Percentiles rank a stretch among this genome's conserved stretches.
Evolutionary conservation across 2,113 vertebrate genomes (phyloP).

Genomic region (Siniperca knerii): DNA sequence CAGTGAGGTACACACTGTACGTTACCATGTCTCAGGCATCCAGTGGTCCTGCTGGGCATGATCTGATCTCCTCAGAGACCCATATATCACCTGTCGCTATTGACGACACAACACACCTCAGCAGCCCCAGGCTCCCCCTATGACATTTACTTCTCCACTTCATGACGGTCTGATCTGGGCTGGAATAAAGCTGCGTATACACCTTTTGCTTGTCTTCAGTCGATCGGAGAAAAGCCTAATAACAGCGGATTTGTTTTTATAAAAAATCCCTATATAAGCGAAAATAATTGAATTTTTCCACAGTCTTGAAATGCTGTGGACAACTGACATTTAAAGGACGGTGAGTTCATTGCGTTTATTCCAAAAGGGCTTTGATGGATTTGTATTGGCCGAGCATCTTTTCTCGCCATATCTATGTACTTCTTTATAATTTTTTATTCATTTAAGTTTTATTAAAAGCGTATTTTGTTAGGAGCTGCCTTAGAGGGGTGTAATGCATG

Average conservation of each 20-base stretch:
- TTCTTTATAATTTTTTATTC: not conserved
- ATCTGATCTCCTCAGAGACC: conserved; percentile 62
- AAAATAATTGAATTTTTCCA: not conserved
- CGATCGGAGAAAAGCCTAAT: not conserved
- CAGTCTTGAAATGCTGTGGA: not conserved
- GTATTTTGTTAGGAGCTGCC: not conserved
- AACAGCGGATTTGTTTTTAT: conserved; percentile 14
- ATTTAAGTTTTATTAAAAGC: not conserved
- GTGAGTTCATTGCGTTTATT: conserved; percentile 53
- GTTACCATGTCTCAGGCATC: conserved; percentile 82
- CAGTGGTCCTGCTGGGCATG: conserved; percentile 72
- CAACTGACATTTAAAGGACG: conserved; percentile 8
- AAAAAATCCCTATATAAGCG: conserved; percentile 1
- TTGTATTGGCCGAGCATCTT: not conserved
- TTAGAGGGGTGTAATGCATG: not conserved
- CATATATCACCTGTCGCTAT: conserved; percentile 77
- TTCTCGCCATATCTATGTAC: not conserved
- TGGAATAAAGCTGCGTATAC: conserved; percentile 25
- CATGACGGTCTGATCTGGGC: conserved; percentile 39
- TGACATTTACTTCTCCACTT: conserved; percentile 67
- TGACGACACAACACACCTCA: conserved; percentile 65
- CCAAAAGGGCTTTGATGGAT: not conserved
- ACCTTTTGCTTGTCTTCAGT: conserved; percentile 24
- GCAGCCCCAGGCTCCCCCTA: conserved; percentile 51
- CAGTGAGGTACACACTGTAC: conserved; percentile 49